These are phyloP conservation scores for Tillus elongatus DNA, from an alignment of 2,888 invertebrate genomes.

Conservation along the genomic window DNA sequence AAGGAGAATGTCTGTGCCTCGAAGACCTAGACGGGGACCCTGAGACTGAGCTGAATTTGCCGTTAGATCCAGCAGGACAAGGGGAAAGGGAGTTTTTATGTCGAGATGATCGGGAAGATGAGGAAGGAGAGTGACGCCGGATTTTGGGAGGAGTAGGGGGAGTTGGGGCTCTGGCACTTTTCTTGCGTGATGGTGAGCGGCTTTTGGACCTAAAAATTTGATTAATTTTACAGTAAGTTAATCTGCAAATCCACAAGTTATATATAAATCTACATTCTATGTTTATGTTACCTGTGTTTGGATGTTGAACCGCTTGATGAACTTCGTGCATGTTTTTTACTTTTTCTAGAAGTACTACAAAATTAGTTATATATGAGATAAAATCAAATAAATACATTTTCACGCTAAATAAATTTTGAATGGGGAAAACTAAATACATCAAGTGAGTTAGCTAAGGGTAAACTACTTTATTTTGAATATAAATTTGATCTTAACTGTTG, in stretches of 20 bases:
- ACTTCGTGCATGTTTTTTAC: conserved; percentile 41
- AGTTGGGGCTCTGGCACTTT: conserved; percentile 32
- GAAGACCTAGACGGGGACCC: conserved; percentile 26
- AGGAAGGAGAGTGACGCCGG: conserved; percentile 36
- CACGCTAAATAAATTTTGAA: too few species aligned
- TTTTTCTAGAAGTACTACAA: conserved; percentile 42
- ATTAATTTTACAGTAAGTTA: too few species aligned
- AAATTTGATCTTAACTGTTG: too few species aligned
- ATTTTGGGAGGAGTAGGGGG: conserved; percentile 40
- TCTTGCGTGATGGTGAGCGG: conserved; percentile 38
- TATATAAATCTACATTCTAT: not conserved
- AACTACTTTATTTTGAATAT: too few species aligned
- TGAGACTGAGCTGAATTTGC: conserved; percentile 34
- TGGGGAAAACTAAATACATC: too few species aligned
- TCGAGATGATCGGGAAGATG: conserved; percentile 33
- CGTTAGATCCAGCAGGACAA: conserved; percentile 34
- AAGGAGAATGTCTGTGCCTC: conserved; percentile 33
- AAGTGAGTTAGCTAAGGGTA: too few species aligned
- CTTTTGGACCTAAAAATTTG: conserved; percentile 42
- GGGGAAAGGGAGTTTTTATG: conserved; percentile 34
- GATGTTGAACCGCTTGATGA: conserved; percentile 39
- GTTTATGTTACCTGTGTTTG: conserved; percentile 36
- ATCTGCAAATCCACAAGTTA: too few species aligned
- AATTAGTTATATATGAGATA: too few species aligned
- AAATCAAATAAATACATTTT: too few species aligned